A percentile compares a stretch with the other conserved stretches of the same genome.
These are phyloP conservation scores for Gephyroberyx darwinii DNA, from an alignment of 2,797 vertebrate genomes.

Conservation along the genomic window DNA sequence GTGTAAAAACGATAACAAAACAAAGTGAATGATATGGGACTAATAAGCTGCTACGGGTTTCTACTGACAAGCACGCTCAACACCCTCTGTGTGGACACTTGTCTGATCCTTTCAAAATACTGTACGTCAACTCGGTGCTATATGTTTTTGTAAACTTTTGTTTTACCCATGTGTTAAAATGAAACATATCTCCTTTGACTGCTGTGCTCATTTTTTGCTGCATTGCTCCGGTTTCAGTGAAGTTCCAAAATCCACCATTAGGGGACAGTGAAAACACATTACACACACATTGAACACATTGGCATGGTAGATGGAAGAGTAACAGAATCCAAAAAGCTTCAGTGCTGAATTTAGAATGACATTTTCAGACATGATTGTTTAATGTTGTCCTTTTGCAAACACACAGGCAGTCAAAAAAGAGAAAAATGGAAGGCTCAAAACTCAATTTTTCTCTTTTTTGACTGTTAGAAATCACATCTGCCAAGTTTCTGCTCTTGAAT, in stretches of 20 bases:
- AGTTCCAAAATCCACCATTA: slow-evolving; percentile 60
- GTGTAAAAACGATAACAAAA: slow-evolving; percentile 60
- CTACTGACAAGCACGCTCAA: slow-evolving; percentile 74
- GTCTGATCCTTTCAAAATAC: slow-evolving; percentile 65
- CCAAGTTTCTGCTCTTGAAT: background rate
- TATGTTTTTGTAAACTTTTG: slow-evolving; percentile 69
- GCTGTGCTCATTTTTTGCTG: slow-evolving; percentile 52
- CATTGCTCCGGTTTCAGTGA: slow-evolving; percentile 37
- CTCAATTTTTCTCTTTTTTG: too few species aligned
- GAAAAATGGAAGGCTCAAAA: background rate
- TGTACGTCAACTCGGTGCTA: slow-evolving; percentile 82
- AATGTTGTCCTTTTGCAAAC: background rate
- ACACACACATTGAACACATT: slow-evolving; percentile 3
- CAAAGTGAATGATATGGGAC: slow-evolving; percentile 69
- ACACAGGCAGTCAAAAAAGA: background rate
- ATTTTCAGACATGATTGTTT: background rate
- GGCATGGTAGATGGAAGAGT: slow-evolving; percentile 32
- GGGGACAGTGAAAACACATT: slow-evolving; percentile 63
- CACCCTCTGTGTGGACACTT: slow-evolving; percentile 64
- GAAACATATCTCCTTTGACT: slow-evolving; percentile 59
- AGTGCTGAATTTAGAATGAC: background rate
- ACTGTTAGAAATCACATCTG: background rate
- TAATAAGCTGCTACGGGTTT: slow-evolving; percentile 82
- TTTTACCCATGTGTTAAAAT: slow-evolving; percentile 66
- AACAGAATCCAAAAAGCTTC: slow-evolving; percentile 55